These are phyloP conservation scores for Psittacus erithacus DNA, from an alignment of 2,113 vertebrate genomes.

Conservation along the genomic window DNA sequence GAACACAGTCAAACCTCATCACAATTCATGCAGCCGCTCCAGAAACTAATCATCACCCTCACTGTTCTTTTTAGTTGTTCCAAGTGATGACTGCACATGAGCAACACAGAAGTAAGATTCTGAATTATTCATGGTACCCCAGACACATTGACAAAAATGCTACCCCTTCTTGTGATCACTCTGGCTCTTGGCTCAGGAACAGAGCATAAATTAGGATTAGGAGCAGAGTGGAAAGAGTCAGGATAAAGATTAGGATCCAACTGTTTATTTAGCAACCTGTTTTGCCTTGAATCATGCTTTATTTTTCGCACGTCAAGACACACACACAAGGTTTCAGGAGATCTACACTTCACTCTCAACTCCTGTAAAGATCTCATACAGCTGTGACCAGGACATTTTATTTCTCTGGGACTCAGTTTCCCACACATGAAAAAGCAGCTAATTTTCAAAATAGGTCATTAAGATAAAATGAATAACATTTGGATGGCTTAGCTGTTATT, in stretches of 20 bases:
- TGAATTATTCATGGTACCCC: background rate
- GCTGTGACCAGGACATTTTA: background rate
- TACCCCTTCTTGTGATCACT: background rate
- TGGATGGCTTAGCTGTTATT: background rate
- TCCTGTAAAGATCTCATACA: background rate
- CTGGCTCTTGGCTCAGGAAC: background rate
- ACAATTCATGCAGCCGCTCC: background rate
- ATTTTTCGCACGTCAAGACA: background rate
- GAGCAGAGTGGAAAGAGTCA: background rate
- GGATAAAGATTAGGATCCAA: background rate
- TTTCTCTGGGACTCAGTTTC: background rate
- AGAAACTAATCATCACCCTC: background rate
- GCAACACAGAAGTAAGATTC: background rate
- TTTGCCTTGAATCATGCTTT: background rate
- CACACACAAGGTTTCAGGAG: background rate
- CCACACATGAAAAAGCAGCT: background rate
- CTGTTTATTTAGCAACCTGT: background rate
- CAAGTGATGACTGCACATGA: background rate
- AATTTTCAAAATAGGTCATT: background rate
- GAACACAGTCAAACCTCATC: background rate
- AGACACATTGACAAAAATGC: background rate
- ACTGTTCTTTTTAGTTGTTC: background rate
- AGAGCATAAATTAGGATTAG: background rate
- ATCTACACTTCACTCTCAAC: background rate
- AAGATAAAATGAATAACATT: background rate